A percentile compares a stretch with the other conserved stretches of the same genome.
phyloP scores from a whole-genome alignment of 2,113 vertebrate genomes.

The Elephas maximus region DNA sequence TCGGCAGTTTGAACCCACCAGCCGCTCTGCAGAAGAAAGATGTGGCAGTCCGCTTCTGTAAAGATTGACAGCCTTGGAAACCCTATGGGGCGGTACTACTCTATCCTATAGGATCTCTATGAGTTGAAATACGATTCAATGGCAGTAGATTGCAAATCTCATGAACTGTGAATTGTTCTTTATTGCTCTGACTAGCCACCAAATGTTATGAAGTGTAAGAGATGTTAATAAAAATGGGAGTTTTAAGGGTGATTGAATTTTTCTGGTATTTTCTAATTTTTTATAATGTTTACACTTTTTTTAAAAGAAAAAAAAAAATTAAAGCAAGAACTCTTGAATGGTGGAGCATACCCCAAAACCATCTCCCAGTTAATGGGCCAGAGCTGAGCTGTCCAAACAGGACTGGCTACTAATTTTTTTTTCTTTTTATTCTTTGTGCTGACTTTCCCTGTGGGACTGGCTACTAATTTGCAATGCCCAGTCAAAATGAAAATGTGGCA shows the following conservation, averaged over 20 bases:
- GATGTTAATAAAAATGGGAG: neutral
- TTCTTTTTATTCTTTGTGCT: too few relatives aligned
- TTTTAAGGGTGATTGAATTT: neutral
- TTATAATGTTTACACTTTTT: neutral
- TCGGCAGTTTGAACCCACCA: too few relatives aligned
- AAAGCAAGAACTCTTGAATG: neutral
- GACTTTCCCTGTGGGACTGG: too few relatives aligned
- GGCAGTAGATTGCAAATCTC: neutral
- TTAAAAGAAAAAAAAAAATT: neutral
- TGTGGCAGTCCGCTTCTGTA: too few relatives aligned
- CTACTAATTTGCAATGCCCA: neutral
- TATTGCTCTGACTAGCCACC: neutral
- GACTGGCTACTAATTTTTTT: neutral
- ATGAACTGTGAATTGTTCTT: neutral
- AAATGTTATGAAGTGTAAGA: neutral
- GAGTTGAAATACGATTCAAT: neutral
- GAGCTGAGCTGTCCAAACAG: neutral
- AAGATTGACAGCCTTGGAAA: neutral
- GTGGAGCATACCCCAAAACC: neutral
- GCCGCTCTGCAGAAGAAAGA: too few relatives aligned
- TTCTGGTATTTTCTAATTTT: conserved; percentile 10
- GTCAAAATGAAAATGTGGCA: neutral
- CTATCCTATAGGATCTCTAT: neutral
- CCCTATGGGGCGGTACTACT: neutral
- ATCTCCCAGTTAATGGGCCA: neutral